Percentiles rank a stretch among this genome's conserved stretches.
Evolutionary conservation across 2,113 vertebrate species (phyloP).

Genomic region (Microcebus lehilahytsara): DNA sequence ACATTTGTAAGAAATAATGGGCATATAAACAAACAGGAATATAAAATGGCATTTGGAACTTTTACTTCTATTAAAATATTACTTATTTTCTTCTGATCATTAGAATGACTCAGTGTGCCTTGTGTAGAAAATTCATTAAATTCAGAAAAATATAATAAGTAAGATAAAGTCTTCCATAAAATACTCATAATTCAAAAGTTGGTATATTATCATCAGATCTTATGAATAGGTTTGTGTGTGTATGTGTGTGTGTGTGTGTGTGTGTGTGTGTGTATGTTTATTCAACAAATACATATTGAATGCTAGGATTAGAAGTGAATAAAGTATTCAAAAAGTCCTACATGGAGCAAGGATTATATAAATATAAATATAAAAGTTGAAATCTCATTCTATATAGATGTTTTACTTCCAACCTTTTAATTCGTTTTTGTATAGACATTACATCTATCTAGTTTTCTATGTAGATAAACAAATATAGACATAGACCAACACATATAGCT

Average conservation of each 20-base stretch:
- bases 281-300: not conserved
- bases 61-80: not conserved
- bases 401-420: not conserved
- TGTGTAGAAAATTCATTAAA: not conserved
- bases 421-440: not conserved
- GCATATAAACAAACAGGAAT: not conserved
- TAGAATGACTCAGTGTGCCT: not conserved
- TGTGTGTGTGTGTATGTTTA: not conserved
- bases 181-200: not conserved
- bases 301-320: not conserved
- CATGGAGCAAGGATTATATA: not conserved
- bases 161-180: not conserved
- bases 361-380: not conserved
- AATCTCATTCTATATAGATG: not conserved
- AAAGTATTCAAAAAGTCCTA: not conserved
- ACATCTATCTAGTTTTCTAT: not conserved
- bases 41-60: not conserved
- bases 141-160: not conserved
- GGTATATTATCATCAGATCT: not conserved
- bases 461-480: not conserved
- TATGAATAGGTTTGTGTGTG: not conserved
- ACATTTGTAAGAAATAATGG: not conserved
- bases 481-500: not conserved
- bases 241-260: not conserved
- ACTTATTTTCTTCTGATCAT: not conserved